Evolutionary conservation across 2,888 invertebrate species (phyloP), one percentile per base, ranked within the genome.

Genomic region (Aporophyla lueneburgensis): DNA sequence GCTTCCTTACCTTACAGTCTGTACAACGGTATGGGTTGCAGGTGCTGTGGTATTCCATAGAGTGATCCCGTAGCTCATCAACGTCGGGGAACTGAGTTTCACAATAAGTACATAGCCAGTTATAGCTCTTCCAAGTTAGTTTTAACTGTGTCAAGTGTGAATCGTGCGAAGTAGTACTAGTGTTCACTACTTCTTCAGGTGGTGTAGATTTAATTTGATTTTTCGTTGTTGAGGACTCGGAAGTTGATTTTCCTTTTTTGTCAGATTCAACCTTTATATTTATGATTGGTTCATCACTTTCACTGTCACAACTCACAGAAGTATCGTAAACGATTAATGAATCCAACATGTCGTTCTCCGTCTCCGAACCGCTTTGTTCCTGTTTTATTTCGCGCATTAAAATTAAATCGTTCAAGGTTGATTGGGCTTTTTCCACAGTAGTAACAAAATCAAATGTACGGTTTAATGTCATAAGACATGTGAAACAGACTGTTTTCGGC

Each of bases 1-100:
- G 74, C 72, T 93, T 95, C 4, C 92, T 90, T 1, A 87, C 84
- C 63, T 94, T 94, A 85, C 98, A 98, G 86, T 98, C 97, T 0
- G 97, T 97, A 88, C 98, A 98, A 88, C 97, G 96, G 88, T 97
- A 98, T 61, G 97, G 97, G 24, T 97, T 97, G 69, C 97, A 96
- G 80, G 97, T 97, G 75, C 97, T 96, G 87, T 98, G 98, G 72
- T 96, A 96, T 58, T 95, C 94, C 83, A 97, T 95, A 49, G 97
- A 97, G 91, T 98, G 98, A 10, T 94, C 93, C 74, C 97, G 95
- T 27, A 98, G 91, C 56, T 95, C 95, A 0, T 93, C 90, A 5
- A 93, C 77, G 1, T 83, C 90, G 0, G 90, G 82, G 73, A 95
- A 95, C 69, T 92, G 86, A 0, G 93, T 93, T 43, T 91, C 94